Conservation (phyloP, 2,113 vertebrate species). For the Neofelis nebulosa region DNA sequence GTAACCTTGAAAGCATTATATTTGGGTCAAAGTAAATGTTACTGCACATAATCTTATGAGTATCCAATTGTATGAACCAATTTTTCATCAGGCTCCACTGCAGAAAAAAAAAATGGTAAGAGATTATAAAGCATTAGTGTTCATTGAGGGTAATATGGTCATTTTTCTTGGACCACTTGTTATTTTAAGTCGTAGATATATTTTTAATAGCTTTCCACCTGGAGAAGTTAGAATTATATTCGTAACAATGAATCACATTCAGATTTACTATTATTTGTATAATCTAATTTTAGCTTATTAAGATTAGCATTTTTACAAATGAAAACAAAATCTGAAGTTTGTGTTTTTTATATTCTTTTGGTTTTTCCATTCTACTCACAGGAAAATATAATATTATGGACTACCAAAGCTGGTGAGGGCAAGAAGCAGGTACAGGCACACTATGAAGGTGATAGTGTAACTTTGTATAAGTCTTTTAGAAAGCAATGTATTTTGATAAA, state of each 20-base stretch:
- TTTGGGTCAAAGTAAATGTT: slow-evolving; percentile 31
- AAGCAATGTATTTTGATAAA: background rate
- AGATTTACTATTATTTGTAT: background rate
- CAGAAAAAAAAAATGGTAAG: background rate
- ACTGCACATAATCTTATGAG: slow-evolving; percentile 26
- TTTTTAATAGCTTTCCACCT: background rate
- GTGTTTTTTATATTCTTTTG: background rate
- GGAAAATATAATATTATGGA: background rate
- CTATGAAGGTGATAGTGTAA: background rate
- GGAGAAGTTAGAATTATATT: background rate
- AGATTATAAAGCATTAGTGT: background rate
- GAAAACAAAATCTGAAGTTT: background rate
- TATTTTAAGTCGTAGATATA: background rate
- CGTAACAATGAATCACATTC: background rate
- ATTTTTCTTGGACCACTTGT: background rate
- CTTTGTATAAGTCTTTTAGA: background rate
- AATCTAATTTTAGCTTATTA: background rate
- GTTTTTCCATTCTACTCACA: background rate
- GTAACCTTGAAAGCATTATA: background rate
- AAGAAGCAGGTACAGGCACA: background rate
- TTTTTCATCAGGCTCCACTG: background rate
- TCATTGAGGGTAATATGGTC: background rate
- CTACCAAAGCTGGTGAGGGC: background rate
- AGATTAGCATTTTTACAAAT: background rate
- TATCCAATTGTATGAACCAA: fast-evolving